A percentile compares a stretch with the other conserved stretches of the same genome.
Conservation (phyloP, 2,888 invertebrate species). For the Lasioglossum malachurum region DNA sequence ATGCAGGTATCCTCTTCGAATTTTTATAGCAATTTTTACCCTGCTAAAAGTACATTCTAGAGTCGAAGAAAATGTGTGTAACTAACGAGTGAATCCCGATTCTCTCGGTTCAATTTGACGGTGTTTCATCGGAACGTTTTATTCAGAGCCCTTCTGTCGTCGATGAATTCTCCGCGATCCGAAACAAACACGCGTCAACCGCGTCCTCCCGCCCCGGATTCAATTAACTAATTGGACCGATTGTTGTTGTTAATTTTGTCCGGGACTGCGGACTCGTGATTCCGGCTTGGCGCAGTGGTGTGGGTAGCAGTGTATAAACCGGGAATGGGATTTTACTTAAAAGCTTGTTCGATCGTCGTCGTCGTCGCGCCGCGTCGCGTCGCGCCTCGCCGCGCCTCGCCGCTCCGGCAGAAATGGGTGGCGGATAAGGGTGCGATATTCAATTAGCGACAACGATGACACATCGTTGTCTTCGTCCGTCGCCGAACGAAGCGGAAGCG, state of each 20-base stretch:
- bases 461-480: constrained; percentile 57
- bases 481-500: constrained; percentile 56
- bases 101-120: neutral
- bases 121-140: neutral
- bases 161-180: neutral
- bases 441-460: constrained; percentile 62
- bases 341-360: constrained; percentile 29
- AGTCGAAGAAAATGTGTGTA: no score
- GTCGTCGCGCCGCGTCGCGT: neutral
- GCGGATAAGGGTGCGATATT: constrained; percentile 52
- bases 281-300: neutral
- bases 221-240: constrained; percentile 56
- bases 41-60: no score
- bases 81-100: neutral
- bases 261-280: constrained; percentile 12
- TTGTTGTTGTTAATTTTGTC: constrained; percentile 41
- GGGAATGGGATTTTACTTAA: constrained; percentile 54
- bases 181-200: neutral
- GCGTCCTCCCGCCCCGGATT: neutral
- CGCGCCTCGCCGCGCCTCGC: neutral
- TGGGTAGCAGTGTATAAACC: constrained; percentile 15
- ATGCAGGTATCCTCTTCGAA: neutral
- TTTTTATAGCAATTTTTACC: neutral
- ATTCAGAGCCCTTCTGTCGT: neutral
- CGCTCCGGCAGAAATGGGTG: constrained; percentile 9